A percentile compares a stretch with the other conserved stretches of the same genome.
Conservation (phyloP, 2,888 invertebrate genomes). For the Andrena haemorrhoa region DNA sequence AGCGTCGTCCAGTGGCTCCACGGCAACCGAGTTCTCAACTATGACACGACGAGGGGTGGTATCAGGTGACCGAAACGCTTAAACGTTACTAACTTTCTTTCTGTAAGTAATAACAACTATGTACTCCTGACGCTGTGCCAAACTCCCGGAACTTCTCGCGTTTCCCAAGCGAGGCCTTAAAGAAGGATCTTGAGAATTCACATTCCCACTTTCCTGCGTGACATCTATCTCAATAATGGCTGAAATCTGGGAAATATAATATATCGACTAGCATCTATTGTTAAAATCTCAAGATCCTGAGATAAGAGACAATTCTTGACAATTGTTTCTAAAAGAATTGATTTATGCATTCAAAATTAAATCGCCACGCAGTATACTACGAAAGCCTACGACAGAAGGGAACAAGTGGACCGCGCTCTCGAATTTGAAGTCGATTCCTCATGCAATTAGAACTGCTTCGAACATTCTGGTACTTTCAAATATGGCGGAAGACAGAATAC, state of each 20-base stretch:
- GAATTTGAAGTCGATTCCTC: too few relatives aligned
- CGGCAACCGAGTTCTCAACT: conserved; percentile 88
- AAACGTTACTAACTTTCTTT: conserved; percentile 3
- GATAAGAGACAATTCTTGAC: too few relatives aligned
- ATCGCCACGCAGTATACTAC: too few relatives aligned
- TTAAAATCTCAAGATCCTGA: too few relatives aligned
- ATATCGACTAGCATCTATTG: too few relatives aligned
- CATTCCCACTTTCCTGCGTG: background rate
- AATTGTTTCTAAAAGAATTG: too few relatives aligned
- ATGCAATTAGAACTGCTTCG: background rate
- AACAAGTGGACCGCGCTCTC: too few relatives aligned
- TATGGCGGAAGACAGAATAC: background rate
- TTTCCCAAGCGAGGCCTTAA: background rate
- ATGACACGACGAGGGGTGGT: conserved; percentile 89
- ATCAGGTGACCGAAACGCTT: conserved; percentile 86
- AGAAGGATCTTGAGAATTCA: background rate
- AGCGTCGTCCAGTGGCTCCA: conserved; percentile 88
- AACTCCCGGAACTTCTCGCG: background rate
- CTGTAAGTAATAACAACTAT: background rate
- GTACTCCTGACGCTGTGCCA: background rate
- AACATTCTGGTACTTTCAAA: background rate
- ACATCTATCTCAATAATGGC: background rate
- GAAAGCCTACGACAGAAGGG: too few relatives aligned
- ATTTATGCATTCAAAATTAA: too few relatives aligned
- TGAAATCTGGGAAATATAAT: too few relatives aligned